Conservation (phyloP, 2,797 vertebrate species). For the Sebastes wilsoni region DNA sequence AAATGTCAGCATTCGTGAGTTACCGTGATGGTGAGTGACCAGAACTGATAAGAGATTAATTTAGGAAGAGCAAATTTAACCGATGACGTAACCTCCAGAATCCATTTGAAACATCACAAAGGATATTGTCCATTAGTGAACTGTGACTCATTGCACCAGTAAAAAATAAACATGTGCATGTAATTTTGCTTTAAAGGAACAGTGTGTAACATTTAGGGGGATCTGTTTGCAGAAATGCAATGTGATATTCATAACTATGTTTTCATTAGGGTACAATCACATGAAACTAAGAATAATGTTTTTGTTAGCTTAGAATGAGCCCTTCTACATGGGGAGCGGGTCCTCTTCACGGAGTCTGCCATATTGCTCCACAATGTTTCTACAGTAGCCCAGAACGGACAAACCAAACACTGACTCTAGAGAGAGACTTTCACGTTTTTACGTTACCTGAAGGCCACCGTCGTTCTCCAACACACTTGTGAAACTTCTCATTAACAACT, state of each 20-base stretch:
- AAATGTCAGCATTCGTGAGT: slow-evolving; percentile 12
- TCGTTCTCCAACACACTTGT: no score
- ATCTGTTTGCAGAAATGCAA: no score
- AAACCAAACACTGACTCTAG: no score
- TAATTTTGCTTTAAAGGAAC: background rate
- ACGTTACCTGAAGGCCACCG: no score
- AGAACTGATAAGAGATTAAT: background rate
- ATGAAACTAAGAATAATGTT: no score
- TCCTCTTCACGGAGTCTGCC: background rate
- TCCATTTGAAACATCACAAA: background rate
- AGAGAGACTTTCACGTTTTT: no score
- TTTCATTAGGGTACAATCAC: no score
- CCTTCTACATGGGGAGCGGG: no score
- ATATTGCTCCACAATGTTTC: background rate
- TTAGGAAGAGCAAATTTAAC: background rate
- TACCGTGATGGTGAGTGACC: background rate
- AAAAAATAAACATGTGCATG: background rate
- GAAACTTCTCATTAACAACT: no score
- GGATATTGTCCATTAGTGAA: background rate
- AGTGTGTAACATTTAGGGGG: no score
- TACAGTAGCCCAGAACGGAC: background rate
- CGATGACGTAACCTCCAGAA: background rate
- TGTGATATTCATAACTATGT: no score
- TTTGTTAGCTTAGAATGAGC: no score
- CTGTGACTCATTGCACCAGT: background rate